A percentile compares a stretch with the other conserved stretches of the same genome.
Evolutionary conservation across 2,113 vertebrate species (phyloP).

Genomic region (Rattus norvegicus): DNA sequence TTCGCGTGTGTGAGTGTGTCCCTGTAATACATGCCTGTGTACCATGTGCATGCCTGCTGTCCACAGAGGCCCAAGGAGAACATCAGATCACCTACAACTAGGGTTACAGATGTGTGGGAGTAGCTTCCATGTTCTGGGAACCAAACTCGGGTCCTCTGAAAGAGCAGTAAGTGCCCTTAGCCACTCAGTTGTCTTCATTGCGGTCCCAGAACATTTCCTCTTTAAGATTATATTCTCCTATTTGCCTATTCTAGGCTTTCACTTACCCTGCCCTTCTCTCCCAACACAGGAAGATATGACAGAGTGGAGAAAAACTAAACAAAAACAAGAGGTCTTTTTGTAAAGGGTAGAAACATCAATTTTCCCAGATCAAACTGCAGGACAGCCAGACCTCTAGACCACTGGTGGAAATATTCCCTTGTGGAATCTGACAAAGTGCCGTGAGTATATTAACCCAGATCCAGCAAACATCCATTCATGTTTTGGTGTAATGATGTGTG

Average conservation of each 20-base stretch:
- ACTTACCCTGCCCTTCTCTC: background rate
- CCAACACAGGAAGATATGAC: background rate
- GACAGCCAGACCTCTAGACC: rapidly evolving
- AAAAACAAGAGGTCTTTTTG: rapidly evolving
- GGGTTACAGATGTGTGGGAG: background rate
- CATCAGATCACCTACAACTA: background rate
- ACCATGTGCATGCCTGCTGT: too few relatives aligned
- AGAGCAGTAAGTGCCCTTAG: background rate
- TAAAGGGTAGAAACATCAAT: background rate
- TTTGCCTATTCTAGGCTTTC: background rate
- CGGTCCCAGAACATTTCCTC: background rate
- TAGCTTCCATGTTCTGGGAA: background rate
- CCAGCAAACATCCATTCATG: background rate
- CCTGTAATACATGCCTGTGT: background rate
- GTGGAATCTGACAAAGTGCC: background rate
- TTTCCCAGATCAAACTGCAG: rapidly evolving
- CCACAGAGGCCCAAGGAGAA: background rate
- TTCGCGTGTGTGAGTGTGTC: too few relatives aligned
- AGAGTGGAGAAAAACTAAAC: background rate
- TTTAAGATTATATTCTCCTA: background rate
- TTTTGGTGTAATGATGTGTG: background rate
- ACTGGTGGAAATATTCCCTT: rapidly evolving
- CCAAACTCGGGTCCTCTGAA: background rate
- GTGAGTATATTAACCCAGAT: background rate
- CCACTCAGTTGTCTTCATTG: background rate